These are phyloP conservation scores for Amphibalanus amphitrite DNA, from an alignment of 1,140 invertebrate genomes.

Conservation along the genomic window DNA sequence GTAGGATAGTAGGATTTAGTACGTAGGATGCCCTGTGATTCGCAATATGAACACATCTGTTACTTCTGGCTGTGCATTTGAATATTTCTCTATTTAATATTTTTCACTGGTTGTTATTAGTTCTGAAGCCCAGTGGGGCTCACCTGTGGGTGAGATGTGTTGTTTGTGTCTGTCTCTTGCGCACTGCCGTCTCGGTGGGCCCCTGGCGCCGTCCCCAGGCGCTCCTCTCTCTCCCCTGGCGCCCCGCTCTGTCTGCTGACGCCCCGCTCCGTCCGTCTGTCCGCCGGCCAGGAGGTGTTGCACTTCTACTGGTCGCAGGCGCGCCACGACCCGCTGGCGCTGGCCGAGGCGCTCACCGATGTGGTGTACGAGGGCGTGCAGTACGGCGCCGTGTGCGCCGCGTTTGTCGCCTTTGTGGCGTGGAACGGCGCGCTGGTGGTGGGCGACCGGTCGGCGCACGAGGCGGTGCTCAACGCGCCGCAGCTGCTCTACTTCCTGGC, in stretches of 20 bases:
- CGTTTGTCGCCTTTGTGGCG: conserved; percentile 51
- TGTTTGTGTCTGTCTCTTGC: too few relatives aligned
- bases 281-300: conserved; percentile 4
- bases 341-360: conserved; percentile 13
- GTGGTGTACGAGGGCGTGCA: conserved; percentile 23
- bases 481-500: conserved; percentile 75
- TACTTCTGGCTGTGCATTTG: too few relatives aligned
- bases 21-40: too few relatives aligned
- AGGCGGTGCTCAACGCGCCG: conserved; percentile 43
- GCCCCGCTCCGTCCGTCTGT: conserved; percentile 3
- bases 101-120: too few relatives aligned
- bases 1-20: too few relatives aligned
- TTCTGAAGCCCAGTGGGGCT: too few relatives aligned
- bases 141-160: too few relatives aligned
- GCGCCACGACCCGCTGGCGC: conserved; percentile 5
- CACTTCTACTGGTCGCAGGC: neutral
- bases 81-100: too few relatives aligned
- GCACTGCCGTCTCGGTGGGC: too few relatives aligned
- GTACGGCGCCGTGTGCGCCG: conserved; percentile 41
- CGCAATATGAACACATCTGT: too few relatives aligned
- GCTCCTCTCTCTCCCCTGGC: too few relatives aligned
- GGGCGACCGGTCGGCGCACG: conserved; percentile 74
- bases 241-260: neutral
- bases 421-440: conserved; percentile 75
- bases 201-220: too few relatives aligned